Conservation (phyloP, 2,888 invertebrate species). For the Polia nebulosa region DNA sequence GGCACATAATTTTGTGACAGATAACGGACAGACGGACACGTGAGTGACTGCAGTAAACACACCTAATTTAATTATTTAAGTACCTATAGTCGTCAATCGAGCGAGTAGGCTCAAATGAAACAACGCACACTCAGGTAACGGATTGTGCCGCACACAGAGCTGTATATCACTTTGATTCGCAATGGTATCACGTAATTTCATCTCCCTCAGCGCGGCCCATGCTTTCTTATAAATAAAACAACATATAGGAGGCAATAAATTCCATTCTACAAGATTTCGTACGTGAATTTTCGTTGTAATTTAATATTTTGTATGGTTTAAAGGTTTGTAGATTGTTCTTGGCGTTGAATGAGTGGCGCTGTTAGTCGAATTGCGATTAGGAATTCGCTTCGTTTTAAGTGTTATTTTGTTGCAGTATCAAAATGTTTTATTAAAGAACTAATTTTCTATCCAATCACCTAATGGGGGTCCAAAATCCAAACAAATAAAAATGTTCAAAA, state of each 20-base stretch:
- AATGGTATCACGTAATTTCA: slow-evolving; percentile 91
- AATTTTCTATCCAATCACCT: not conserved
- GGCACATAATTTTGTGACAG: too few relatives aligned
- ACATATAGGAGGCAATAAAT: slow-evolving; percentile 89
- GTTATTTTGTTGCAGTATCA: not conserved
- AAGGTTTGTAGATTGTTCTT: slow-evolving; percentile 76
- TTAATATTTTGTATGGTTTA: slow-evolving; percentile 87
- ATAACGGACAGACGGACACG: too few relatives aligned
- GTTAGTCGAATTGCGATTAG: slow-evolving; percentile 69
- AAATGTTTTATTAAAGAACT: too few relatives aligned
- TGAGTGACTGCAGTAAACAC: too few relatives aligned
- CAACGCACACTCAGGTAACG: slow-evolving; percentile 63
- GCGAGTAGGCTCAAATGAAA: slow-evolving; percentile 48
- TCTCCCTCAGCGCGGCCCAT: slow-evolving; percentile 84
- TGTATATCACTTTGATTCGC: slow-evolving; percentile 89
- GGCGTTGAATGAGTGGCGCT: slow-evolving; percentile 78
- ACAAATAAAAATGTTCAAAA: too few relatives aligned
- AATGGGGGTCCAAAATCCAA: not conserved
- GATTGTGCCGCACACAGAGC: slow-evolving; percentile 72
- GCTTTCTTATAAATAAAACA: slow-evolving; percentile 91
- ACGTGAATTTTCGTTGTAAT: slow-evolving; percentile 84
- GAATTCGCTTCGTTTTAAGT: slow-evolving; percentile 27
- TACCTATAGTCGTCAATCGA: slow-evolving; percentile 34
- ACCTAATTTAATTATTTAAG: not conserved
- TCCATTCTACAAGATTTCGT: slow-evolving; percentile 84